phyloP scores from a whole-genome alignment of 2,113 vertebrate species.

The Mobula hypostoma region DNA sequence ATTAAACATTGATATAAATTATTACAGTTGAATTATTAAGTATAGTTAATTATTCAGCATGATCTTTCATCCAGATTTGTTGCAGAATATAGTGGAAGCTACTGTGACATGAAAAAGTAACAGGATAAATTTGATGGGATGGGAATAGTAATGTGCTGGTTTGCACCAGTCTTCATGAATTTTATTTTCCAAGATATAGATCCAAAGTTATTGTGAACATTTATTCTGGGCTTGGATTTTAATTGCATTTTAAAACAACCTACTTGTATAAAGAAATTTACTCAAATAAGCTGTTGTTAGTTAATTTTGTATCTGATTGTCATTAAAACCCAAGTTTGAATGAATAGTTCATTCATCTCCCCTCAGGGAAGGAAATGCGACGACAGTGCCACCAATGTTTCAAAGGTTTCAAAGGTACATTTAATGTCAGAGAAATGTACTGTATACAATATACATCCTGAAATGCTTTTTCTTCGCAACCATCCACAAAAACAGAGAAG shows the following conservation, averaged over 20 bases:
- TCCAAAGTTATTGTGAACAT: background rate
- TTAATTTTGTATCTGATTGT: too few species aligned
- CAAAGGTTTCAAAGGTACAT: too few species aligned
- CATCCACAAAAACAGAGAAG: too few species aligned
- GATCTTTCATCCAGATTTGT: background rate
- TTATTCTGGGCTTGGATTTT: background rate
- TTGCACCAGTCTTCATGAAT: background rate
- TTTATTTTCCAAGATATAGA: background rate
- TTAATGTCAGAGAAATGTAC: too few species aligned
- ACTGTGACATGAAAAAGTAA: background rate
- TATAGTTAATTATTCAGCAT: conserved; percentile 14
- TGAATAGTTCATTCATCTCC: too few species aligned
- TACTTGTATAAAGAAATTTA: background rate
- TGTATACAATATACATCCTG: too few species aligned
- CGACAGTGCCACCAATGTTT: too few species aligned
- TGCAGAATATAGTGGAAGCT: background rate
- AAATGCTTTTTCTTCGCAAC: too few species aligned
- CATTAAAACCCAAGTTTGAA: too few species aligned
- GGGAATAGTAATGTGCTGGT: background rate
- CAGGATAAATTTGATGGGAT: background rate
- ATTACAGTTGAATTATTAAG: conserved; percentile 24
- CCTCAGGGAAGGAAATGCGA: too few species aligned
- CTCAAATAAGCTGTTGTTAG: background rate
- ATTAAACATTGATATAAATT: conserved; percentile 25
- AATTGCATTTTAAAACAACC: background rate